Evolutionary conservation across 2,888 invertebrate genomes (phyloP).

Genomic region (Thereva unica): DNA sequence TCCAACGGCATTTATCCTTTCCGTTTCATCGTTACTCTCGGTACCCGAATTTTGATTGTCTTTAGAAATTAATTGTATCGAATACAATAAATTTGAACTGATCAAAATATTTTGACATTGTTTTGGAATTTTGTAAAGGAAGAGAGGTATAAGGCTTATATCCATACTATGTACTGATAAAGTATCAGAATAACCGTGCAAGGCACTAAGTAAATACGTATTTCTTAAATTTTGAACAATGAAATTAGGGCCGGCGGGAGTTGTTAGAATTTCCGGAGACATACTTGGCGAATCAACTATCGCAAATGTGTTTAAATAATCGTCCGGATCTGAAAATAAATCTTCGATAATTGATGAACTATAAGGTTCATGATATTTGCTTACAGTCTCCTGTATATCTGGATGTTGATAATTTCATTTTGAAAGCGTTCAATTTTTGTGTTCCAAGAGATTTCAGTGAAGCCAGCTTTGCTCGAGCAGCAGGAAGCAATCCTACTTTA

Average conservation of each 20-base stretch:
- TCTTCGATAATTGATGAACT: neutral
- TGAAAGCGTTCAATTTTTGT: slow-evolving; percentile 68
- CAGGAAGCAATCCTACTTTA: slow-evolving; percentile 51
- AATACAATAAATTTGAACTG: slow-evolving; percentile 70
- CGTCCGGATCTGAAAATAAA: slow-evolving; percentile 51
- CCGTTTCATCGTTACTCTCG: neutral
- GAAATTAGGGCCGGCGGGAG: slow-evolving; percentile 54
- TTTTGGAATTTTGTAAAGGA: slow-evolving; percentile 70
- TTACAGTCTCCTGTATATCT: slow-evolving; percentile 56
- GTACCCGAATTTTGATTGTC: neutral
- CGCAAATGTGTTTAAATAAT: slow-evolving; percentile 51
- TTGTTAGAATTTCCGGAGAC: slow-evolving; percentile 55
- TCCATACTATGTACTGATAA: slow-evolving; percentile 67
- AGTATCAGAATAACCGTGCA: slow-evolving; percentile 55
- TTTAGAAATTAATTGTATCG: slow-evolving; percentile 57
- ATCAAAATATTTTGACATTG: slow-evolving; percentile 66
- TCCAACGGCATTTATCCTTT: slow-evolving; percentile 52
- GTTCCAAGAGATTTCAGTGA: slow-evolving; percentile 71
- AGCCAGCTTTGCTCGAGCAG: slow-evolving; percentile 63
- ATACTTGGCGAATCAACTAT: slow-evolving; percentile 56
- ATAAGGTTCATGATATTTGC: slow-evolving; percentile 41
- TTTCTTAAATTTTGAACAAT: slow-evolving; percentile 56
- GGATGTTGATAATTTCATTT: slow-evolving; percentile 63
- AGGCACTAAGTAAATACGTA: slow-evolving; percentile 56
- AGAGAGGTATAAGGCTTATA: slow-evolving; percentile 68